These are phyloP conservation scores for Pluvialis apricaria DNA, from an alignment of 2,113 vertebrate genomes.

Conservation along the genomic window DNA sequence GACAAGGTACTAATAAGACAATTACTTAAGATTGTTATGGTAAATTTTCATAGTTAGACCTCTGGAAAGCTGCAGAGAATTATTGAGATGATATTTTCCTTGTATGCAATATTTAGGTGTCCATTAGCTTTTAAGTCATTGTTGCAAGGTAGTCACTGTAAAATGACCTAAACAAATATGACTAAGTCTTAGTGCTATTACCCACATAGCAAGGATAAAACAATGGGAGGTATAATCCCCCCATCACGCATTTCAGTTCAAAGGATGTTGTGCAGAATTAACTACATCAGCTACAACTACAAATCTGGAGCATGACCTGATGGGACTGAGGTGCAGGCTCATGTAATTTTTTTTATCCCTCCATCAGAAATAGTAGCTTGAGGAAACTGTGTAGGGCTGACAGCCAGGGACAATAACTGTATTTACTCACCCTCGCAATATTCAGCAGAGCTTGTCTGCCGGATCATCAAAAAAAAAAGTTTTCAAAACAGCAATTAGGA, in stretches of 20 bases:
- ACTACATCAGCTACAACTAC: background rate
- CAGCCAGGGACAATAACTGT: background rate
- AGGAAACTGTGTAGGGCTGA: background rate
- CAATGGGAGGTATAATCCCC: background rate
- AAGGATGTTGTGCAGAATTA: background rate
- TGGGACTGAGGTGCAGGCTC: background rate
- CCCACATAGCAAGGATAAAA: background rate
- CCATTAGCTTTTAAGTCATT: background rate
- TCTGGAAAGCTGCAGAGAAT: background rate
- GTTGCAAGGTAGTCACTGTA: background rate
- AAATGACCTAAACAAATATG: background rate
- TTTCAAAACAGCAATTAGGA: background rate
- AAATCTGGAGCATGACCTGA: background rate
- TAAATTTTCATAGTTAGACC: background rate
- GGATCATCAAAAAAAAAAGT: background rate
- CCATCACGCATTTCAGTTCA: background rate
- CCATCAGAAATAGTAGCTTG: background rate
- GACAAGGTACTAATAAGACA: background rate
- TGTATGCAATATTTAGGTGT: background rate
- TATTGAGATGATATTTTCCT: background rate
- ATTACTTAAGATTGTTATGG: background rate
- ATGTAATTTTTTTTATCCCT: background rate
- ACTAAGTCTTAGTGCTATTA: background rate
- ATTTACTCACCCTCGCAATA: background rate
- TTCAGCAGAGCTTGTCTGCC: background rate